Percentiles rank a stretch among this genome's conserved stretches.
These are phyloP conservation scores for Cybosia mesomella DNA, from an alignment of 2,888 invertebrate genomes.

Conservation along the genomic window DNA sequence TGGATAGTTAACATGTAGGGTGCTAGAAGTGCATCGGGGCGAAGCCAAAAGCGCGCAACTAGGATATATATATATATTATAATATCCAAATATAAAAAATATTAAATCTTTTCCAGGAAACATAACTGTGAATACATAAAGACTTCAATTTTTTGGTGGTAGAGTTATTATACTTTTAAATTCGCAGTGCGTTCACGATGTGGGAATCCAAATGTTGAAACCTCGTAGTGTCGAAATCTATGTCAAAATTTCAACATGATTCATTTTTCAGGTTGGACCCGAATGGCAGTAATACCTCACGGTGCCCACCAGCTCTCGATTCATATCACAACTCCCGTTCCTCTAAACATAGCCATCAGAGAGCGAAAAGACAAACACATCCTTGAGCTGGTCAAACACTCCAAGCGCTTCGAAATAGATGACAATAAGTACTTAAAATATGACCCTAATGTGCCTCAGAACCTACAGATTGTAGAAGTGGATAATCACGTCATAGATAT, in stretches of 20 bases:
- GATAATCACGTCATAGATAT: slow-evolving; percentile 79
- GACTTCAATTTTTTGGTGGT: too few species aligned
- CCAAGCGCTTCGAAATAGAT: slow-evolving; percentile 67
- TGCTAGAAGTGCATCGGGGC: too few species aligned
- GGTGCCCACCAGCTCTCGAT: slow-evolving; percentile 76
- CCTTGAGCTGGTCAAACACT: slow-evolving; percentile 73
- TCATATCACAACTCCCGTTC: slow-evolving; percentile 71
- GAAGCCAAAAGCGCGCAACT: too few species aligned
- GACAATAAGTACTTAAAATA: slow-evolving; percentile 77
- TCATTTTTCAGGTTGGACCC: slow-evolving; percentile 70
- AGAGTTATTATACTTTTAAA: neutral
- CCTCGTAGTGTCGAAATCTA: too few species aligned
- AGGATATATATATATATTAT: too few species aligned
- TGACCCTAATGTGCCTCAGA: slow-evolving; percentile 78
- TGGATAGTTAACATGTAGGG: too few species aligned
- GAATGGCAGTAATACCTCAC: slow-evolving; percentile 76
- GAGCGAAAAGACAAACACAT: slow-evolving; percentile 75
- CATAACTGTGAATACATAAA: too few species aligned
- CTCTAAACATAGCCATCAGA: slow-evolving; percentile 72
- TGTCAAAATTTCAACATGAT: neutral
- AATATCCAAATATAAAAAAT: too few species aligned
- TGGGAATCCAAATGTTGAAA: neutral
- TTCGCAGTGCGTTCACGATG: too few species aligned
- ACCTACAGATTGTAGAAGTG: slow-evolving; percentile 79
- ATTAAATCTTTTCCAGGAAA: too few species aligned